Evolutionary conservation across 53 echinoderm and acorn worm genomes (phyloP), one percentile per base, ranked within the genome.

Genomic region (Mesocentrotus franciscanus): DNA sequence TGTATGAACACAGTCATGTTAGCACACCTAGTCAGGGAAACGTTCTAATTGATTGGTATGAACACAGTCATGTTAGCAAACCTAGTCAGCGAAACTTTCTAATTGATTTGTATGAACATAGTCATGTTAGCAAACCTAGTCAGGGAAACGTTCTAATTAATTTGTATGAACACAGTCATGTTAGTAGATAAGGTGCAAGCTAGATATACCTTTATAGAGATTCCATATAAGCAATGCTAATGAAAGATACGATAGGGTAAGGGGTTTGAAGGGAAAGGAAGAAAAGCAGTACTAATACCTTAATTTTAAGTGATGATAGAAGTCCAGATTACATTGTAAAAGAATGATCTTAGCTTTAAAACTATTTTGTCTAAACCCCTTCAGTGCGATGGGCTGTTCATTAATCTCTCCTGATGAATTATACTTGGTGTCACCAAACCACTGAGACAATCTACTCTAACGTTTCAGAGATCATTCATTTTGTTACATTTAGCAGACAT

Each of bases 171-270:
- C 9, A 32, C 74, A 74, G 11, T 74, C 30, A 74, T 92, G 92
- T 64, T 61, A 92, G 66, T 39, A 55, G 27, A 61, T 61, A 92
- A 6, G 6, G 64, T 42, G 64, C 71, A 92, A 36, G 18, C 36
- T 42, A 68, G 33, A 20, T 92, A 75, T 93, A 93, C 93, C 93
- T 93, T 93, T 78, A 36, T 56, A 93, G 8, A 93, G 78, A 8
- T 76, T 75, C 93, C 93, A 93, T 93, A 93, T 56, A 93, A 93
- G 93, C 76, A 93, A 74, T 32, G 93, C 93, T 93, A 61, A 93
- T 93, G 35, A 13, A 92, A 20, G 18, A 64, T 17, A 92, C 15
- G 34, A 16, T 61, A 34, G 61, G 17, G 36, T 29, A 91, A 55
- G 26, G 56, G 11, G 85, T 56, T 20, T 56, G 11, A 10, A 56